phyloP scores from a whole-genome alignment of 2,888 invertebrate genomes.

The Diarsia dahlii region DNA sequence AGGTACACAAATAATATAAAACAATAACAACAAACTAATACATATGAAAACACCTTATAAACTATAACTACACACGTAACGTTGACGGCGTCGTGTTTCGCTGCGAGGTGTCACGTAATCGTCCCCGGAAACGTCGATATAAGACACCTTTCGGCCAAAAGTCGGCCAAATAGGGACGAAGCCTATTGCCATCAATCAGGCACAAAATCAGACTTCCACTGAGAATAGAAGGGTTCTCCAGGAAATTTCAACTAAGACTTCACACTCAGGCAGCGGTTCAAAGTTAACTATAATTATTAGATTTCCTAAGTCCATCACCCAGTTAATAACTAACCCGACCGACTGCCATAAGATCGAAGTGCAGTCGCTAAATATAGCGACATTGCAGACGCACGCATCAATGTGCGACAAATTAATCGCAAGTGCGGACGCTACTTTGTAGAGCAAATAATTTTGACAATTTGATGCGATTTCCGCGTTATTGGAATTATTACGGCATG shows the following conservation, averaged over 20 bases:
- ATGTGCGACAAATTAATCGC: slow-evolving; percentile 80
- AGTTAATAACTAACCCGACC: slow-evolving; percentile 73
- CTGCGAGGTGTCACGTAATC: too few species aligned
- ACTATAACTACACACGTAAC: too few species aligned
- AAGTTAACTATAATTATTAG: background rate
- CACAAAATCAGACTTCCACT: background rate
- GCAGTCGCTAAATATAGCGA: slow-evolving; percentile 68
- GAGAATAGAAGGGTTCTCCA: background rate
- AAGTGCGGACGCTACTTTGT: slow-evolving; percentile 58
- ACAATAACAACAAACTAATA: too few species aligned
- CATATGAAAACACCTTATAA: too few species aligned
- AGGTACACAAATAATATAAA: too few species aligned
- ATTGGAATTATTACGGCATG: background rate
- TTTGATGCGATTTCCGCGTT: slow-evolving; percentile 40
- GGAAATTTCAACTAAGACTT: too few species aligned
- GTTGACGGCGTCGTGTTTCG: too few species aligned
- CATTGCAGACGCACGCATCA: slow-evolving; percentile 65
- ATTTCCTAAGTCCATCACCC: slow-evolving; percentile 57
- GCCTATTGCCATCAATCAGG: background rate
- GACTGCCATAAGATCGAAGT: slow-evolving; percentile 73
- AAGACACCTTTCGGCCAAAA: too few species aligned
- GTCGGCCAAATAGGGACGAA: too few species aligned
- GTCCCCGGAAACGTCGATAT: too few species aligned
- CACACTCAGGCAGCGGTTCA: too few species aligned
- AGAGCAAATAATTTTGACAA: slow-evolving; percentile 33